Evolutionary conservation across 1,140 invertebrate species (phyloP), one percentile per base, ranked within the genome.

Genomic region (Heliconius nattereri): DNA sequence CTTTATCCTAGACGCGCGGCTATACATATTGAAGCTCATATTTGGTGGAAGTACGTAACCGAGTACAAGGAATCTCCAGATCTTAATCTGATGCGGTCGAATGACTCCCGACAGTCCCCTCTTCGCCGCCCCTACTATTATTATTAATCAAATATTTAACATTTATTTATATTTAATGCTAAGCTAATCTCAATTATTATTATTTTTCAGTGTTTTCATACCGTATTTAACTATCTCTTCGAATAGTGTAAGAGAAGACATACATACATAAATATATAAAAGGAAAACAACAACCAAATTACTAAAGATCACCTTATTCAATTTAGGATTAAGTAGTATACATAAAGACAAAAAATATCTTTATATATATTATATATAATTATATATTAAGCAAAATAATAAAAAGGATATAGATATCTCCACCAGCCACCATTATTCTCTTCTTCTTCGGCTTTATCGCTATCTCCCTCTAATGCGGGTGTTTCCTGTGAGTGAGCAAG

Each of bases 331-430:
- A 54, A 54, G n/a, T n/a, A 20, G 5, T 54, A n/a, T n/a, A 54
- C 52, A 54, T 20, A 54, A 8, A 54, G 20, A 54, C 20, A 54
- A 20, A 54, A 0, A 9, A 57, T 2, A 2, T 57, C 20, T 57
- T 23, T 23, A 23, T 9, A 11, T 26, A 29, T 29, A 66, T 57
- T 23, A 57, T 23, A 57, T 57, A 57, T 49, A 75, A 40, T 52
- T 37, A 49, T 49, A 57, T 54, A 20, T 79, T 81, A 90, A 26
- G 86, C 89, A 72, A 92, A 92, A 71, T 92, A 92, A 73, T 92
- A 91, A 75, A 91, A 91, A 0, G 91, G 91, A 73, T 92, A 91
- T 1, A 92, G 75, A 71, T 92, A 91, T 54, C 88, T 81, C 91
- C 91, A 92, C 91, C 91, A 92, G 19, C 88, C 85, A n/a, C 85